phyloP scores from a whole-genome alignment of 2,797 vertebrate genomes.

The Dendrocincla fuliginosa region DNA sequence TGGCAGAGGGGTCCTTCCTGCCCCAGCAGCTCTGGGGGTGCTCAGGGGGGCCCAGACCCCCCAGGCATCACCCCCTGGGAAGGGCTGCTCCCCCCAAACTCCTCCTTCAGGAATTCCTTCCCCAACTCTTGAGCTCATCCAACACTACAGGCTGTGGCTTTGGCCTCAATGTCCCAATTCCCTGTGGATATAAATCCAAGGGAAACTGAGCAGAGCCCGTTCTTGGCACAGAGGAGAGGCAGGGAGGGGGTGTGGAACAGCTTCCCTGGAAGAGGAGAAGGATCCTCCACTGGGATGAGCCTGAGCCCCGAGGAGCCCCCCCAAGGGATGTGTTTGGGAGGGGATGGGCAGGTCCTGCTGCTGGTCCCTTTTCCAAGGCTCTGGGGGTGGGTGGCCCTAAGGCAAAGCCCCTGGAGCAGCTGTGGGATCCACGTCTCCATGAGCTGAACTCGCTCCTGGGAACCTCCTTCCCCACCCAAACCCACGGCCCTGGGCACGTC shows the following conservation, averaged over 20 bases:
- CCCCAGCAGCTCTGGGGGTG: neutral
- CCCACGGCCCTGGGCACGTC: rapidly evolving
- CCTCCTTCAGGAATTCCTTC: neutral
- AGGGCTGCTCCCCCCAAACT: neutral
- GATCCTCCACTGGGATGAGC: too few relatives aligned
- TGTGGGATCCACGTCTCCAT: rapidly evolving
- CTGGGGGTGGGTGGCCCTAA: neutral
- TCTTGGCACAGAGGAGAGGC: neutral
- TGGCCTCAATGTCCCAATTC: neutral
- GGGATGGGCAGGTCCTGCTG: neutral
- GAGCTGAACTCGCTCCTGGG: neutral
- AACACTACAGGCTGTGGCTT: neutral
- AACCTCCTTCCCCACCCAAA: neutral
- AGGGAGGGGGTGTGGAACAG: neutral
- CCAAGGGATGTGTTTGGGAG: neutral
- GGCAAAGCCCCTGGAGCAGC: neutral
- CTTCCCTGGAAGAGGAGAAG: neutral
- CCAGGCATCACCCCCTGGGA: neutral
- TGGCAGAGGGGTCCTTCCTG: neutral
- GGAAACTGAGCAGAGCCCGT: neutral
- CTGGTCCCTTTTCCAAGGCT: neutral
- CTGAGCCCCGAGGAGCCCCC: neutral
- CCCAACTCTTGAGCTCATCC: neutral
- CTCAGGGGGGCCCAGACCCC: neutral
- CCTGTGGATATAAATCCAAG: neutral